phyloP scores from a whole-genome alignment of 2,888 invertebrate genomes.

The Macrosoma leucophasiata region DNA sequence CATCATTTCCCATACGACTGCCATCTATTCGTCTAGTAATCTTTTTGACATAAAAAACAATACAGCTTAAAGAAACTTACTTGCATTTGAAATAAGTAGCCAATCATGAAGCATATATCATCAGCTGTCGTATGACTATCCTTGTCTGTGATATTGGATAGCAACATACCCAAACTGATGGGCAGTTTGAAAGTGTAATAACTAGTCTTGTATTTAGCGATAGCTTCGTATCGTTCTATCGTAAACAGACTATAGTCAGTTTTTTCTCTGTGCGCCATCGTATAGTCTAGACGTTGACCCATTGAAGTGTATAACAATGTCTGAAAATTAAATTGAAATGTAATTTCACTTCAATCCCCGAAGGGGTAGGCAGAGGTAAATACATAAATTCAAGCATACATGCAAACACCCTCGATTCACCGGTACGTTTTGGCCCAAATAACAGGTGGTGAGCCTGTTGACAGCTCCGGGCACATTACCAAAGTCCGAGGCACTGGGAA shows the following conservation, averaged over 20 bases:
- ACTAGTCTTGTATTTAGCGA: constrained; percentile 91
- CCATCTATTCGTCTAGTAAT: too few species aligned
- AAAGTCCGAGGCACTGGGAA: too few species aligned
- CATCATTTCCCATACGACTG: too few species aligned
- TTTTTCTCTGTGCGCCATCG: constrained; percentile 66
- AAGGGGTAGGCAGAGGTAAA: too few species aligned
- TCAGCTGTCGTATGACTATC: constrained; percentile 83
- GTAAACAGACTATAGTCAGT: constrained; percentile 76
- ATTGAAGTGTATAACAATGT: constrained; percentile 78
- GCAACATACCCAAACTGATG: constrained; percentile 86
- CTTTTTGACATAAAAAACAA: too few species aligned
- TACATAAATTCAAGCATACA: neutral
- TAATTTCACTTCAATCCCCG: too few species aligned
- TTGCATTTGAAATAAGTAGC: constrained; percentile 93
- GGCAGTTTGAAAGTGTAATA: constrained; percentile 94
- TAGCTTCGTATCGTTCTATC: constrained; percentile 86
- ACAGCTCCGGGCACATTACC: too few species aligned
- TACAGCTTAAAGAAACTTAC: constrained; percentile 50
- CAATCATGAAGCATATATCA: constrained; percentile 88
- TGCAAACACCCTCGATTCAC: too few species aligned
- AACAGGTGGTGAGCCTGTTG: too few species aligned
- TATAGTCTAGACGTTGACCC: constrained; percentile 87
- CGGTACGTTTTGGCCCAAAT: too few species aligned
- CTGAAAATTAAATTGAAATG: constrained; percentile 32
- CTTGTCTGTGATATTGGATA: constrained; percentile 81